Evolutionary conservation across 2,888 invertebrate species (phyloP), one percentile per base, ranked within the genome.

Genomic region (Girardia tigrina): DNA sequence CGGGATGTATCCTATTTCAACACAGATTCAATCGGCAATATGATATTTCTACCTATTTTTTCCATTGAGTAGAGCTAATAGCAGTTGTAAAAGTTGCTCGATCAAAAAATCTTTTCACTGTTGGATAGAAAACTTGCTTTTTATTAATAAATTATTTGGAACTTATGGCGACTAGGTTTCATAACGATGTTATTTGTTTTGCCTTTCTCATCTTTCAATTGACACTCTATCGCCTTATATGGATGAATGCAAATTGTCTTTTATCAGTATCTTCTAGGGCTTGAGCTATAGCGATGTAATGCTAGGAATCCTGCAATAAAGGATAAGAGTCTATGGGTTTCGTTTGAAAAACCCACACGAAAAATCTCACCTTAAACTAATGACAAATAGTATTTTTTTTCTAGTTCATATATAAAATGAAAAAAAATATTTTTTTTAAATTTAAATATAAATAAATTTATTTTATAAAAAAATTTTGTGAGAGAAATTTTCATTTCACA

Each of bases 211-310:
- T n/a, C 23, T 16, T 56, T 56, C 56, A 56, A 56, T n/a, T 56
- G 56, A 56, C 23, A 56, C n/a, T 56, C 56, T 8, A 56, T 56
- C 56, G n/a, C 56, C 56, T 56, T 56, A 56, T 56, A 20, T 36
- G 8, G 36, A 36, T 6, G 23, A 56, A 56, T 56, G 56, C 4
- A 12, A 56, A 56, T 56, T n/a, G 4, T 56, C 56, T 56, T 56
- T 56, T 56, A 56, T 56, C 56, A 56, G 56, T 56, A 56, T 56
- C 56, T 56, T 56, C 56, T 56, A 56, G n/a, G n/a, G 23, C 56
- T 56, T 56, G 23, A 56, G 4, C 8, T 20, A 56, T 56, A 20
- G 8, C 23, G 56, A 20, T 12, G 23, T 36, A 20, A 23, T n/a
- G 8, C n/a, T 56, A 23, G n/a, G n/a, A 56, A 56, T 56, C n/a